Evolutionary conservation across 1,140 invertebrate genomes (phyloP), one percentile per base, ranked within the genome.

Genomic region (Pachypeltis micranthus): DNA sequence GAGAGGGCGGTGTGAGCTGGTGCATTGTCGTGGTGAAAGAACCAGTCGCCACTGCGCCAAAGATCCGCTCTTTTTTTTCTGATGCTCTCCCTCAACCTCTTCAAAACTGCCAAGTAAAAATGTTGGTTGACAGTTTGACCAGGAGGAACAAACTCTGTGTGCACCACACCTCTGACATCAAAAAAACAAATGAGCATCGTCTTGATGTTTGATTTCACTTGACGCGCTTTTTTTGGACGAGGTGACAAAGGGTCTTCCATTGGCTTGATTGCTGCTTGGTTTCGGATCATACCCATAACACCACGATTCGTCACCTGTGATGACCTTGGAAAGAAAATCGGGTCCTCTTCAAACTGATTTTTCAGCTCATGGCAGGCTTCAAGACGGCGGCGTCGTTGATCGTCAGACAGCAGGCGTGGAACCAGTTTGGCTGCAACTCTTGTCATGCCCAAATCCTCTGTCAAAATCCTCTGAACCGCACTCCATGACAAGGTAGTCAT

Each of bases 21-120:
- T 61, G 69, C 69, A 66, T 73, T 74, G 65, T 73, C 72, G 62
- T 72, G 72, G 27, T 72, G 69, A 26, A 73, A 64, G 34, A 67
- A 59, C 68, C 70, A 72, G 54, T 66, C 64, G 19, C 62, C 63
- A 19, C 60, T 59, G 12, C 24, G 34, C 34, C 34, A n/a, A n/a
- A n/a, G n/a, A n/a, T n/a, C n/a, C n/a, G n/a, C n/a, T n/a, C n/a
- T 39, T 39, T 39, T 39, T n/a, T 39, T 39, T n/a, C 7, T 39
- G 34, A 39, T 39, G 34, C 7, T n/a, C 24, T 26, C 62, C 68
- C 72, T 64, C 61, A 61, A 51, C 26, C 47, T 60, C 39, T 65
- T 55, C 64, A 60, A 63, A 63, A 59, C 23, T 59, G n/a, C 19
- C 47, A 66, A 61, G 55, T 66, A 67, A 58, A 61, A 66, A 51